A percentile compares a stretch with the other conserved stretches of the same genome.
Conservation (phyloP, 2,113 vertebrate genomes). For the Lepisosteus osseus region DNA sequence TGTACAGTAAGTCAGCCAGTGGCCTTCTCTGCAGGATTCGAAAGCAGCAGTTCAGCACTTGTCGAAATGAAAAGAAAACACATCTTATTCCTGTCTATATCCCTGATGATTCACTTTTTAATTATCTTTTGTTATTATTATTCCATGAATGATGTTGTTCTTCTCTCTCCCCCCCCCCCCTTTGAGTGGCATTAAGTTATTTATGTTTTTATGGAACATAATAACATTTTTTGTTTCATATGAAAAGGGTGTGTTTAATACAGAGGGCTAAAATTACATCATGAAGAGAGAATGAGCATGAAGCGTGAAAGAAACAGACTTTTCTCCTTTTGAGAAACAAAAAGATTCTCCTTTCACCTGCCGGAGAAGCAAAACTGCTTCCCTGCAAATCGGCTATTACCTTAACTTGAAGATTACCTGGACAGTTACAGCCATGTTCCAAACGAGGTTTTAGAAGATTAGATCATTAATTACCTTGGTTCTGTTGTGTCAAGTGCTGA, state of each 20-base stretch:
- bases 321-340: too few species aligned
- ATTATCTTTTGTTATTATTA: constrained; percentile 1
- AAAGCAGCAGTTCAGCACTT: constrained; percentile 38
- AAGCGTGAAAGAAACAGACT: not conserved
- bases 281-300: constrained; percentile 6
- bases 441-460: not conserved
- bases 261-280: constrained; percentile 20
- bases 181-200: constrained; percentile 37
- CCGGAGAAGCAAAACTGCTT: too few species aligned
- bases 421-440: not conserved
- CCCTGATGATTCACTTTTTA: constrained; percentile 6
- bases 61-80: constrained; percentile 41
- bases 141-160: constrained; percentile 2
- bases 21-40: constrained; percentile 13
- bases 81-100: constrained; percentile 32
- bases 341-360: too few species aligned
- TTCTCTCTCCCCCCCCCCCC: constrained; percentile 24
- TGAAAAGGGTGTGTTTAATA: constrained; percentile 35
- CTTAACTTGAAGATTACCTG: not conserved
- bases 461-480: too few species aligned
- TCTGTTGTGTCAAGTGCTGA: not conserved
- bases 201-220: constrained; percentile 32
- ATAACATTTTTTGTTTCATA: not conserved
- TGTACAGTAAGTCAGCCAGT: not conserved
- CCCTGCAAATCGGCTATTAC: too few species aligned